These are phyloP conservation scores for Hydrotaea diabolus DNA, from an alignment of 2,888 invertebrate species.

Conservation along the genomic window DNA sequence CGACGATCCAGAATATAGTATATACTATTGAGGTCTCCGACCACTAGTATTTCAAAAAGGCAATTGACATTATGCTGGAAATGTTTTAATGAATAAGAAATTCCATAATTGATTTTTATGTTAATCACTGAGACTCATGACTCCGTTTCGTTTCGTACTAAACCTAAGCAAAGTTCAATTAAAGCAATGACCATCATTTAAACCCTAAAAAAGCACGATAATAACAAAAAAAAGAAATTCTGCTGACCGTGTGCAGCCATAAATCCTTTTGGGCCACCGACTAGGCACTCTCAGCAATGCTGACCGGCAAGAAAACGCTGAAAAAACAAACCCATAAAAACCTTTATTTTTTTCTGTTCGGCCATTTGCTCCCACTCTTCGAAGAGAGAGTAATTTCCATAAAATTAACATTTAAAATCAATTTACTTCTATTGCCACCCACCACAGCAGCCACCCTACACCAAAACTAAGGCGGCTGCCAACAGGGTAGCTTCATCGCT, in stretches of 20 bases:
- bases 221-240: slow-evolving; percentile 6
- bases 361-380: slow-evolving; percentile 22
- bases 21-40: too few relatives aligned
- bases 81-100: too few relatives aligned
- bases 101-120: background rate
- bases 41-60: too few relatives aligned
- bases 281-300: background rate
- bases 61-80: too few relatives aligned
- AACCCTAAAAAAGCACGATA: slow-evolving; percentile 29
- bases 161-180: slow-evolving; percentile 31
- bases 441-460: background rate
- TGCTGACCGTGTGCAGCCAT: slow-evolving; percentile 28
- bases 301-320: background rate
- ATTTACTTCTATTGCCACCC: slow-evolving; percentile 41
- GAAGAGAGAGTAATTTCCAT: slow-evolving; percentile 54
- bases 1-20: too few relatives aligned
- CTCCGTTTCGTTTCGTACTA: background rate
- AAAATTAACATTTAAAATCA: slow-evolving; percentile 67
- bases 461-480: background rate
- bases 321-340: slow-evolving; percentile 55
- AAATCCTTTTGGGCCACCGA: slow-evolving; percentile 35
- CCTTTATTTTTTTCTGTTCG: slow-evolving; percentile 38
- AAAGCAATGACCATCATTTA: slow-evolving; percentile 29
- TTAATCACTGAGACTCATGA: background rate
- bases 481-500: slow-evolving; percentile 15